These are phyloP conservation scores for Apamea anceps DNA, from an alignment of 2,888 invertebrate species.

Conservation along the genomic window DNA sequence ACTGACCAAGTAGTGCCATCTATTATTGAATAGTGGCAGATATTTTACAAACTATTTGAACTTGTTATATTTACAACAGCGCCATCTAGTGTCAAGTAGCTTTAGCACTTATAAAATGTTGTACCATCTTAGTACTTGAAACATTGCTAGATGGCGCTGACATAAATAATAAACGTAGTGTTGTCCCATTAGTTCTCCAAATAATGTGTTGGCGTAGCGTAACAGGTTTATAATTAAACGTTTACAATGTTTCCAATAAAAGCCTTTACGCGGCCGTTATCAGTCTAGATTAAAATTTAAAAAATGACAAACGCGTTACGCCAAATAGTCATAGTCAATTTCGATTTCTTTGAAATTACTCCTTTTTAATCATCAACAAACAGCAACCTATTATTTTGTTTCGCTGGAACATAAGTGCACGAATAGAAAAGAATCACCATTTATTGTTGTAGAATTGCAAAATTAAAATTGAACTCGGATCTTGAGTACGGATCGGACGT, in stretches of 20 bases:
- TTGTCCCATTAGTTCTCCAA: background rate
- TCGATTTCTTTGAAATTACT: background rate
- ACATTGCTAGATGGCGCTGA: slow-evolving; percentile 26
- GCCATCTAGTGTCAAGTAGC: slow-evolving; percentile 69
- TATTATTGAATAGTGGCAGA: slow-evolving; percentile 42
- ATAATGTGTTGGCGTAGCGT: background rate
- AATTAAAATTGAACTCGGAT: background rate
- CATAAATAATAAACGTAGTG: slow-evolving; percentile 8
- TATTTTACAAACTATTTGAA: background rate
- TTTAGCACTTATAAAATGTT: background rate
- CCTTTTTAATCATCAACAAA: background rate
- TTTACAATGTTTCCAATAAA: background rate
- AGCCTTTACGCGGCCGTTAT: background rate
- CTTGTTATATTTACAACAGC: background rate
- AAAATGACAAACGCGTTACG: background rate
- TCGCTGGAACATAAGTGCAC: background rate
- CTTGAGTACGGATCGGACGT: too few species aligned
- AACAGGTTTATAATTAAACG: too few species aligned
- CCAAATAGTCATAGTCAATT: background rate
- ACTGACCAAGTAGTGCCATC: slow-evolving; percentile 32
- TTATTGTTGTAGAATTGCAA: background rate
- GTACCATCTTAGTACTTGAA: background rate
- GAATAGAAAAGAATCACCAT: background rate
- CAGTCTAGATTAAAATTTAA: background rate
- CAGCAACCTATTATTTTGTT: background rate